Base-by-base conservation (phyloP, 2,888 invertebrate genomes). In the Euzetes globulus region DNA sequence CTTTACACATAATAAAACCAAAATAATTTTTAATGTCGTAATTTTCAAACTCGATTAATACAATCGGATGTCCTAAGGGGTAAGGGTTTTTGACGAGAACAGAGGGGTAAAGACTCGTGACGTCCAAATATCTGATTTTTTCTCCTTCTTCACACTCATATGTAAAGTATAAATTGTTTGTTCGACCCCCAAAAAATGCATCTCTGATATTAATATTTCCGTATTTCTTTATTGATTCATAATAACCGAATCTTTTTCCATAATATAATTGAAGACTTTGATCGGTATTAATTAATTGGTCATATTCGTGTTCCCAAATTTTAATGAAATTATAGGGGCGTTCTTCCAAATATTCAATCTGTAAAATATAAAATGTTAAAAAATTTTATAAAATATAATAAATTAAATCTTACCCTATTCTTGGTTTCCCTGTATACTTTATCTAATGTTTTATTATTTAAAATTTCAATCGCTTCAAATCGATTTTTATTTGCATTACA, bases 131-230 rank as follows among this genome's bases (percentile, higher is more conserved):
- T n/a, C 76, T 73, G 1, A 52, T 76, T 33, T 5, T 2, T 17
- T 74, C 60, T 22, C 58, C 41, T 7, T 19, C 17, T 5, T 74
- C n/a, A 0, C 73, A 76, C 52, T 80, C 77, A 52, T 78, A 75
- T 68, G 77, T 78, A n/a, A 81, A 52, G 19, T 79, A 75, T 75
- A 79, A 74, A 11, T 79, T 78, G 72, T 79, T 79, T 3, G 79
- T 80, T 41, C 80, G 45, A 0, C 80, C 81, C 0, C 80, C 80
- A 76, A 73, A 80, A 70, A 80, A 80, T n/a, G 78, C 78, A 76
- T 80, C 79, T 25, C 79, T 22, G 3, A 58, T 33, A 17, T 17
- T 15, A 1, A 55, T 17, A 15, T 41, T 27, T 9, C 41, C 41
- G 19, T 55, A 17, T 27, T 58, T 25, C n/a, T 27, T 19, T 5